A percentile compares a stretch with the other conserved stretches of the same genome.
Evolutionary conservation across 2,797 vertebrate genomes (phyloP).

Genomic region (Bucorvus abyssinicus): DNA sequence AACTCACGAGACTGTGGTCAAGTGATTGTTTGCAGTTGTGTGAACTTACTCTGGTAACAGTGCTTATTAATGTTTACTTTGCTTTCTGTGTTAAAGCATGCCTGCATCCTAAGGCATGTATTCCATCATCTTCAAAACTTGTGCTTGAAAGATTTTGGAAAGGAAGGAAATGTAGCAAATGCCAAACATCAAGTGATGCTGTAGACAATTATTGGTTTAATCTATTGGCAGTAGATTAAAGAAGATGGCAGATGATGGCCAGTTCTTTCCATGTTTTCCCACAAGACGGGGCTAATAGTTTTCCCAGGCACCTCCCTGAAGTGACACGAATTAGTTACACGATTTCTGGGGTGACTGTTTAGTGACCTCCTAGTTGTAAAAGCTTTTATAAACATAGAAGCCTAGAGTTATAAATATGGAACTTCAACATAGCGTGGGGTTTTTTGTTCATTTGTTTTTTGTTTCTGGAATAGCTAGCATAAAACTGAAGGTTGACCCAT

Average conservation of each 20-base stretch:
- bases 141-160: constrained; percentile 3
- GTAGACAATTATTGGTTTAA: constrained; percentile 32
- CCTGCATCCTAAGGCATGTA: background rate
- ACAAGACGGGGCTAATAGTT: background rate
- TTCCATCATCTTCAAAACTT: background rate
- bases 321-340: background rate
- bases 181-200: background rate
- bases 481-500: background rate
- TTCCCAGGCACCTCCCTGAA: background rate
- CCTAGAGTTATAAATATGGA: background rate
- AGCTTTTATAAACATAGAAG: background rate
- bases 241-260: background rate
- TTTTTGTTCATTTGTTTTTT: background rate
- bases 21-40: background rate
- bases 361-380: background rate
- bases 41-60: background rate
- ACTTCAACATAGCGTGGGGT: background rate
- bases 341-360: constrained; percentile 3
- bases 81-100: background rate
- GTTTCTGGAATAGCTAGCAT: constrained; percentile 5
- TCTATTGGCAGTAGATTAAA: constrained; percentile 52
- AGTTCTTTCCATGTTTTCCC: constrained; percentile 28
- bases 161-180: constrained; percentile 45
- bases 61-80: background rate
- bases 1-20: background rate